Conservation (phyloP, 2,888 invertebrate species). For the Diaperis boleti region DNA sequence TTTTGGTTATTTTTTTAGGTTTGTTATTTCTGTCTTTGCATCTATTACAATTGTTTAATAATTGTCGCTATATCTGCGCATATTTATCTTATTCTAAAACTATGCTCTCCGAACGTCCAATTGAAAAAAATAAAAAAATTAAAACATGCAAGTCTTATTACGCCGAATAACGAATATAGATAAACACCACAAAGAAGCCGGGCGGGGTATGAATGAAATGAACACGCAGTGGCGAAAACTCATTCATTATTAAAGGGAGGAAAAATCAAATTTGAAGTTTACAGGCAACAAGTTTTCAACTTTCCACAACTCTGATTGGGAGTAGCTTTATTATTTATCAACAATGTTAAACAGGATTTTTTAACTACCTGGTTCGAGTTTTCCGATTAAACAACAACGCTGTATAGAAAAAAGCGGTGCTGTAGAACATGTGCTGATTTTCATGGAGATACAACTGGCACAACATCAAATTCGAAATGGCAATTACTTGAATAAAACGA, state of each 20-base stretch:
- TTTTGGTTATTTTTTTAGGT: too few species aligned
- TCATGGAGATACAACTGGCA: too few species aligned
- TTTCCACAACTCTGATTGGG: slow-evolving; percentile 17
- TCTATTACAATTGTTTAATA: too few species aligned
- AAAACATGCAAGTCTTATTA: neutral
- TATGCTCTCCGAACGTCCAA: neutral
- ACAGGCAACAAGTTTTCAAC: slow-evolving; percentile 13
- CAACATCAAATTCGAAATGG: too few species aligned
- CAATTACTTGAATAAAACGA: too few species aligned
- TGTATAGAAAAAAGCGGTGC: too few species aligned
- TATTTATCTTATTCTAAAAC: too few species aligned
- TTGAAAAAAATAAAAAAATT: neutral
- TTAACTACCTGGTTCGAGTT: neutral
- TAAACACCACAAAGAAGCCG: neutral
- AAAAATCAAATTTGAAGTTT: slow-evolving; percentile 31
- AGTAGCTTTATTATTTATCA: slow-evolving; percentile 15
- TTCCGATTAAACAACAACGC: neutral
- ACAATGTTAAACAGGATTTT: neutral
- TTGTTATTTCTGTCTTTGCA: too few species aligned
- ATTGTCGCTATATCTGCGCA: slow-evolving; percentile 12
- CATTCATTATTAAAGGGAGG: slow-evolving; percentile 22
- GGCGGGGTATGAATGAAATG: slow-evolving; percentile 4
- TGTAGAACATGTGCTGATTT: too few species aligned
- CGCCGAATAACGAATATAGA: slow-evolving; percentile 1
- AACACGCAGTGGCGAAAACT: slow-evolving; percentile 12